A percentile compares a stretch with the other conserved stretches of the same genome.
phyloP scores from a whole-genome alignment of 2,888 invertebrate genomes.

The Eupithecia dodoneata region DNA sequence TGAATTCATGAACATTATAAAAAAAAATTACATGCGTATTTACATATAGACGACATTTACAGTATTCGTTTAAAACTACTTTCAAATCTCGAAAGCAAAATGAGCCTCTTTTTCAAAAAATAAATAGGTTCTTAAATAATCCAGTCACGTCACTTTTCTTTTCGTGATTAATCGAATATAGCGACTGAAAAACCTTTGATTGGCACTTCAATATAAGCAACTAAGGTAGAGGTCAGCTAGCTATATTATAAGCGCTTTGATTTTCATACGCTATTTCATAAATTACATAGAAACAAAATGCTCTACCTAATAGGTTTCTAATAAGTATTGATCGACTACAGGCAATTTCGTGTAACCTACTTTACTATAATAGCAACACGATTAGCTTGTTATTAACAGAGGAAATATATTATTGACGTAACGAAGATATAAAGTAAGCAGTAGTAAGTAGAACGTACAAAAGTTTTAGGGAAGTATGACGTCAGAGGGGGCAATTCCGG shows the following conservation, averaged over 20 bases:
- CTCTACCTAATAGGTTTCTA: slow-evolving; percentile 62
- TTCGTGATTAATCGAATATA: slow-evolving; percentile 52
- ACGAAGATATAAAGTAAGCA: slow-evolving; percentile 17
- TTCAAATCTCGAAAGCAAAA: too few relatives aligned
- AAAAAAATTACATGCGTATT: too few relatives aligned
- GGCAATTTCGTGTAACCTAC: slow-evolving; percentile 56
- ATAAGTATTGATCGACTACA: slow-evolving; percentile 60
- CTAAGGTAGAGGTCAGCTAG: slow-evolving; percentile 35
- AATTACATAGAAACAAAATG: slow-evolving; percentile 50
- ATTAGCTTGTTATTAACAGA: slow-evolving; percentile 71
- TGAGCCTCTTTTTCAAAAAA: neutral
- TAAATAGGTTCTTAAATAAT: slow-evolving; percentile 25
- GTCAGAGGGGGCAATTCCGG: slow-evolving; percentile 74
- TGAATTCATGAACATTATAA: too few relatives aligned
- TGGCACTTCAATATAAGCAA: slow-evolving; percentile 46
- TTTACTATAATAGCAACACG: slow-evolving; percentile 62
- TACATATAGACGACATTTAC: too few relatives aligned
- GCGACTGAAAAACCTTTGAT: slow-evolving; percentile 47
- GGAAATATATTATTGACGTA: slow-evolving; percentile 70
- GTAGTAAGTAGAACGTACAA: slow-evolving; percentile 70
- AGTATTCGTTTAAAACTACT: too few relatives aligned
- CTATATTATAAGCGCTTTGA: slow-evolving; percentile 33
- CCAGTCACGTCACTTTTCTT: slow-evolving; percentile 42
- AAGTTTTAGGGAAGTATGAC: slow-evolving; percentile 75
- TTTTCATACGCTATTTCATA: slow-evolving; percentile 37